These are phyloP conservation scores for Cheirogaleus major DNA, from an alignment of 2,797 vertebrate species.

Conservation along the genomic window DNA sequence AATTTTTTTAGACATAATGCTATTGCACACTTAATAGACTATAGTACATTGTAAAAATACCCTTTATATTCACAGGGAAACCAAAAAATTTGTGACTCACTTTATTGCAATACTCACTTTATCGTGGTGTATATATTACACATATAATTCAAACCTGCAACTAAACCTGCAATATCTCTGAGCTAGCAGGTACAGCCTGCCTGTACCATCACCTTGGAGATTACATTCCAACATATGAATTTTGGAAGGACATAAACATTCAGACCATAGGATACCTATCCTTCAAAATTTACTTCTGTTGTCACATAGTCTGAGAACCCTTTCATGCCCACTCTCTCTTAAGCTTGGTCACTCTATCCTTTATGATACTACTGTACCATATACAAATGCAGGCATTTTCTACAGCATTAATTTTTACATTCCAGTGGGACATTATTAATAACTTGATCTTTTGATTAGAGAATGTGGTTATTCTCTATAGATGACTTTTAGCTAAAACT, in stretches of 20 bases:
- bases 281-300: slow-evolving; percentile 45
- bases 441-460: slow-evolving; percentile 35
- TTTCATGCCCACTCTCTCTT: background rate
- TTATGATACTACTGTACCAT: background rate
- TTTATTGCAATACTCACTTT: background rate
- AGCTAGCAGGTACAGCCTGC: background rate
- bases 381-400: background rate
- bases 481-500: slow-evolving; percentile 26
- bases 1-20: background rate
- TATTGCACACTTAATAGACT: background rate
- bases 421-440: background rate
- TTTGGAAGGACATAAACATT: background rate
- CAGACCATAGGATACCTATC: background rate
- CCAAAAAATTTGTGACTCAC: background rate
- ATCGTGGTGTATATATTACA: background rate
- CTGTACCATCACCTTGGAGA: background rate
- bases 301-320: background rate
- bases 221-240: background rate
- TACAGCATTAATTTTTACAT: slow-evolving; percentile 10
- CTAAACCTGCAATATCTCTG: background rate
- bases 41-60: background rate
- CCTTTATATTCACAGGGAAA: background rate
- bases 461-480: slow-evolving; percentile 12
- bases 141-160: background rate
- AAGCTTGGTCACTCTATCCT: background rate